phyloP scores from a whole-genome alignment of 2,113 vertebrate species.

The Tragelaphus imberbis region DNA sequence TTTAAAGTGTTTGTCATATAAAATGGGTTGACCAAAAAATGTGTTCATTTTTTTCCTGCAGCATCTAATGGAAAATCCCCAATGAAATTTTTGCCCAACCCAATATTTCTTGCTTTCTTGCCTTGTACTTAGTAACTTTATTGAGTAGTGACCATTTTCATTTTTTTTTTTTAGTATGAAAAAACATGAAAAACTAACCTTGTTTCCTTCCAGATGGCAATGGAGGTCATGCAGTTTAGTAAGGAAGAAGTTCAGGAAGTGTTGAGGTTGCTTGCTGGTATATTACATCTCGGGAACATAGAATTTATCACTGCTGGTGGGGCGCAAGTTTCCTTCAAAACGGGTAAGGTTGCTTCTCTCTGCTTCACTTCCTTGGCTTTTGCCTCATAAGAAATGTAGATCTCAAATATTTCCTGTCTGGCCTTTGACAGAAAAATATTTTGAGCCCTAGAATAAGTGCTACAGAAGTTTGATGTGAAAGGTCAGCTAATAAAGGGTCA shows the following conservation, averaged over 20 bases:
- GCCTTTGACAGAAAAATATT: not conserved
- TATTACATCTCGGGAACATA: slow-evolving; percentile 93
- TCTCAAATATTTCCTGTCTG: not conserved
- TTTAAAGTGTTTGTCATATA: not conserved
- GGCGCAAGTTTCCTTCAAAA: slow-evolving; percentile 93
- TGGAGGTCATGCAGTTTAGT: slow-evolving; percentile 95
- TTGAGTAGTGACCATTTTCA: too few species aligned
- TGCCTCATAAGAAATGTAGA: not conserved
- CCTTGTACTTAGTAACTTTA: not conserved
- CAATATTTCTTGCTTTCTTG: not conserved
- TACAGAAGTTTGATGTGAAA: not conserved
- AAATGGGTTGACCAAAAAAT: not conserved
- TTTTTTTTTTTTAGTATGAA: not conserved
- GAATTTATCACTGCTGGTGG: slow-evolving; percentile 97
- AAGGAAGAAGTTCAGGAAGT: slow-evolving; percentile 90
- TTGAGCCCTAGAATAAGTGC: not conserved
- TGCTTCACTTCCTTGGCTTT: not conserved
- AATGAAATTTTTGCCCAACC: not conserved
- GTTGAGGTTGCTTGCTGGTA: slow-evolving; percentile 90
- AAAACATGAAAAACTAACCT: not conserved
- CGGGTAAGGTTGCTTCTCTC: slow-evolving; percentile 79
- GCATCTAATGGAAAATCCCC: not conserved
- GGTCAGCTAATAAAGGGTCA: not conserved
- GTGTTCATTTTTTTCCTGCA: not conserved
- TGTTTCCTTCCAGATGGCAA: slow-evolving; percentile 83